Percentiles rank a stretch among this genome's conserved stretches.
These are phyloP conservation scores for Timandra comae DNA, from an alignment of 2,888 invertebrate genomes.

Conservation along the genomic window DNA sequence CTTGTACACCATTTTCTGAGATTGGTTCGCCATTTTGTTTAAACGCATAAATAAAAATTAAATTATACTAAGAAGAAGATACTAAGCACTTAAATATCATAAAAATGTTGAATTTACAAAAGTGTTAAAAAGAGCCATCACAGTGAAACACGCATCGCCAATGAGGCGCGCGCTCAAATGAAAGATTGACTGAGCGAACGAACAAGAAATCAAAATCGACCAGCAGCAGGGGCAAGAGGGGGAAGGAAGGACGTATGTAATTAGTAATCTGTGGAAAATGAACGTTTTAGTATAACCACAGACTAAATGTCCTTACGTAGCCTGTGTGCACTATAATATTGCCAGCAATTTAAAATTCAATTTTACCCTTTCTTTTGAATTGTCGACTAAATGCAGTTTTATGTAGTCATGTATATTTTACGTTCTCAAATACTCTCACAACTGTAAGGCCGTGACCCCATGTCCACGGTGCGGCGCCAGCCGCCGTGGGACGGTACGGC, in stretches of 20 bases:
- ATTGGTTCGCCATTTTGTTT: slow-evolving; percentile 67
- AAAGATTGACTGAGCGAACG: slow-evolving; percentile 51
- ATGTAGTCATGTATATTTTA: too few relatives aligned
- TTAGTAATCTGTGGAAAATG: too few relatives aligned
- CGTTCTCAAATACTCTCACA: too few relatives aligned
- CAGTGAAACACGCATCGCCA: slow-evolving; percentile 66
- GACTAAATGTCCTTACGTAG: too few relatives aligned
- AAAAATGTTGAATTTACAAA: slow-evolving; percentile 71
- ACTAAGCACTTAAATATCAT: slow-evolving; percentile 67
- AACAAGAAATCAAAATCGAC: slow-evolving; percentile 13
- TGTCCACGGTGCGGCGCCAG: too few relatives aligned
- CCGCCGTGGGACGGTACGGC: too few relatives aligned
- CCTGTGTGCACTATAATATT: too few relatives aligned
- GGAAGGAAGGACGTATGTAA: not conserved
- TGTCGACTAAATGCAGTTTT: too few relatives aligned
- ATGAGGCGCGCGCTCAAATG: slow-evolving; percentile 66
- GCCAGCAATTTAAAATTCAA: too few relatives aligned
- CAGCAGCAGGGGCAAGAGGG: not conserved
- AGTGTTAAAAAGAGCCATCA: slow-evolving; percentile 66
- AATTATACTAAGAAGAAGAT: slow-evolving; percentile 64
- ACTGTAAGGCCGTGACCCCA: too few relatives aligned
- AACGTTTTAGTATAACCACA: too few relatives aligned
- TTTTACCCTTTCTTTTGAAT: too few relatives aligned
- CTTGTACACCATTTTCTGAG: slow-evolving; percentile 85
- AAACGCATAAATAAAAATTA: slow-evolving; percentile 51